A percentile compares a stretch with the other conserved stretches of the same genome.
Conservation (phyloP, 2,888 invertebrate species). For the Taenaris catops region DNA sequence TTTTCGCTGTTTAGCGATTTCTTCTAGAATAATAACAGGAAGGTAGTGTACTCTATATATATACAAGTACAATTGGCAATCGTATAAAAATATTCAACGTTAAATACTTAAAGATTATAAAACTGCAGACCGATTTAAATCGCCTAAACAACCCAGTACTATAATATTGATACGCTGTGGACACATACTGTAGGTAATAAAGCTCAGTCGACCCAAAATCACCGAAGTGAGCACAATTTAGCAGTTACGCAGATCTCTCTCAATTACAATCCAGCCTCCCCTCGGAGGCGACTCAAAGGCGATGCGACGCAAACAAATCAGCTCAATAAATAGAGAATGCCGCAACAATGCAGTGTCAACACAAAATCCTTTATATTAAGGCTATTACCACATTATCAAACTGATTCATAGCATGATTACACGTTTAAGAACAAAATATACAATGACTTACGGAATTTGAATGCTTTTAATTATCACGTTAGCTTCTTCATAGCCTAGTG, state of each 20-base stretch:
- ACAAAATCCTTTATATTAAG: slow-evolving; percentile 70
- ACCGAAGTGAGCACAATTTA: slow-evolving; percentile 42
- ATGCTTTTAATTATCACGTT: too few relatives aligned
- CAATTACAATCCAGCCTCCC: slow-evolving; percentile 46
- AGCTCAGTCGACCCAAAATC: slow-evolving; percentile 23
- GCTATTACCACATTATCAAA: slow-evolving; percentile 16
- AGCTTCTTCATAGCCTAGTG: too few relatives aligned
- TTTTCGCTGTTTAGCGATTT: too few relatives aligned
- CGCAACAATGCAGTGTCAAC: slow-evolving; percentile 53
- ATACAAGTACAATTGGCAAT: too few relatives aligned
- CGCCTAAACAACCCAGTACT: slow-evolving; percentile 5
- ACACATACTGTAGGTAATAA: slow-evolving; percentile 18
- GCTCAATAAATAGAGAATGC: slow-evolving; percentile 60
- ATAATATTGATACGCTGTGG: slow-evolving; percentile 10
- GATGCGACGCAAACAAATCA: slow-evolving; percentile 65
- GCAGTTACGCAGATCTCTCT: slow-evolving; percentile 40
- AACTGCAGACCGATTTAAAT: too few relatives aligned
- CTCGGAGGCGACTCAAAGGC: slow-evolving; percentile 35
- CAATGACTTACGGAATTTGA: too few relatives aligned
- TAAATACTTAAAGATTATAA: too few relatives aligned
- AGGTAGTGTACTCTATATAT: too few relatives aligned
- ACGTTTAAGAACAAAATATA: neutral
- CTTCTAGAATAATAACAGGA: too few relatives aligned
- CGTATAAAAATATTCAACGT: too few relatives aligned
- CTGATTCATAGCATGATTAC: neutral